Evolutionary conservation across 1,140 invertebrate genomes (phyloP).

Genomic region (Zeugodacus cucurbitae): DNA sequence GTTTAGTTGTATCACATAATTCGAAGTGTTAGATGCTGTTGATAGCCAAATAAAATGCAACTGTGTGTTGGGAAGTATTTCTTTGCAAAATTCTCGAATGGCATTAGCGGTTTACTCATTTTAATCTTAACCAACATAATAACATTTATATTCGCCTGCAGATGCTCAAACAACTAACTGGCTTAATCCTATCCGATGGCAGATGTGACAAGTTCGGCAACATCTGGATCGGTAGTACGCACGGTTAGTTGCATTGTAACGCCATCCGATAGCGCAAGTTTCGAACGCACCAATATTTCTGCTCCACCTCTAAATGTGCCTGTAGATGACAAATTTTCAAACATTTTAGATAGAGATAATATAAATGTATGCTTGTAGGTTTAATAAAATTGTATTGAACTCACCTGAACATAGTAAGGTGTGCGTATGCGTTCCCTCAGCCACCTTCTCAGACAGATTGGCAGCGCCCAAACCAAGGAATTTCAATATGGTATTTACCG

Average conservation of each 20-base stretch:
- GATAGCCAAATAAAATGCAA: background rate
- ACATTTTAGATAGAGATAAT: background rate
- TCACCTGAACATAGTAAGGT: constrained; percentile 81
- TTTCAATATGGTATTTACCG: constrained; percentile 86
- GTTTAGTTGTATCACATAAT: constrained; percentile 8
- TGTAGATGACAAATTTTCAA: constrained; percentile 45
- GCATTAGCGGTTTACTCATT: background rate
- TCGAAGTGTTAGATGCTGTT: background rate
- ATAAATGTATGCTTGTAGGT: background rate
- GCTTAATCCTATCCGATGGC: constrained; percentile 78
- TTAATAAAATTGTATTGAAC: constrained; percentile 38
- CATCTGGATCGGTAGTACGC: constrained; percentile 73
- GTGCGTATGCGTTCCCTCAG: constrained; percentile 85
- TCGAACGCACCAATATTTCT: constrained; percentile 88
- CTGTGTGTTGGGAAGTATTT: background rate
- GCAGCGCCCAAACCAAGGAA: constrained; percentile 91
- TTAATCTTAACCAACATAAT: constrained; percentile 13
- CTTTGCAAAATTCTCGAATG: background rate
- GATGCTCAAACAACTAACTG: background rate
- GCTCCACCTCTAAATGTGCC: constrained; percentile 89
- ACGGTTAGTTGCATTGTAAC: constrained; percentile 80
- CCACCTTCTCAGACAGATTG: constrained; percentile 86
- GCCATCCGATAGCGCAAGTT: constrained; percentile 80
- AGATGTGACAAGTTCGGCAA: constrained; percentile 87
- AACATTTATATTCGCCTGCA: background rate